Evolutionary conservation across 2,797 vertebrate species (phyloP), one percentile per base, ranked within the genome.

Genomic region (Chlorospingus semifuscus): DNA sequence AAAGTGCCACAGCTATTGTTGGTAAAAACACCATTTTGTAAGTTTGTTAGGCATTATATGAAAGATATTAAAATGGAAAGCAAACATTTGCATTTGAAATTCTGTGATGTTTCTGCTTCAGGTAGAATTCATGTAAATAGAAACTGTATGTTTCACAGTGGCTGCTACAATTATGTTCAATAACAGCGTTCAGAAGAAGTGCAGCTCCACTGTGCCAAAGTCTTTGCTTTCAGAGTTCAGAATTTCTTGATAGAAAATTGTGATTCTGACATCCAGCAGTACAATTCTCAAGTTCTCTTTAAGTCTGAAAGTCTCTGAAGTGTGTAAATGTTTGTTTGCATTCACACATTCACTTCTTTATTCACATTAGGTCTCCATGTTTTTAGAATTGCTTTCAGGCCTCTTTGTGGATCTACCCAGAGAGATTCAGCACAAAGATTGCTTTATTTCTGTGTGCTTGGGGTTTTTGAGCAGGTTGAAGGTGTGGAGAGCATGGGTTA

Each of bases 401-500:
- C 10, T 74, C 52, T 75, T 55, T 74, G 64, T 57, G 57, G 8
- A n/a, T 71, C 20, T 52, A 15, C 34, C 39, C 30, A 4, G 49
- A 30, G 8, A n/a, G 41, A 75, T 57, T 49, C 20, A 53, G 36
- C 32, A 60, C 32, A 57, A 77, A 66, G 44, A 20, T 15, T 15
- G 23, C 29, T 86, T 83, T 78, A 21, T 55, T 83, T 82, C 47
- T 81, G 6, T 49, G 5, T 52, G 36, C 36, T 61, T 47, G 49
- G 56, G 37, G 34, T 30, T 49, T 79, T 79, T 56, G 53, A 9
- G 30, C n/a, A 95, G 96, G 81, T 10, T 68, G 69, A 29, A 55
- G 56, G 81, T 26, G 78, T 74, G 76, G 56, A 50, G 71, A 98
- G 97, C 96, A 99, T 99, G 99, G 99, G 99, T 32, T 99, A 98